These are phyloP conservation scores for Orchesella cincta DNA, from an alignment of 1,140 invertebrate genomes.

Conservation along the genomic window DNA sequence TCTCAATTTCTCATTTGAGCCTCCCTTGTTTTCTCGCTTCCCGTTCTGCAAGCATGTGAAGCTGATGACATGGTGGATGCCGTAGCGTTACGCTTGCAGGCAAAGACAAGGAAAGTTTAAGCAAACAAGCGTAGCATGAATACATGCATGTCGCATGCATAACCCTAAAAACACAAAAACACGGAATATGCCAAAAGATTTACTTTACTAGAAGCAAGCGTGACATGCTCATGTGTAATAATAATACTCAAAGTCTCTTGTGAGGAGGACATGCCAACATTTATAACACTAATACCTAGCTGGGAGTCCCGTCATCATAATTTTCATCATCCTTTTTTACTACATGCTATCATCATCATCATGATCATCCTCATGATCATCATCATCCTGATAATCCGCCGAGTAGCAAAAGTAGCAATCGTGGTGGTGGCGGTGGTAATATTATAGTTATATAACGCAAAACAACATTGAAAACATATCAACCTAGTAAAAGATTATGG, in stretches of 20 bases:
- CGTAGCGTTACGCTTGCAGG: conserved; percentile 2
- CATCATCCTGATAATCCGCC: background rate
- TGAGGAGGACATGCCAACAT: background rate
- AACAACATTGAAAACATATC: conserved; percentile 2
- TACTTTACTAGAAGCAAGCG: conserved; percentile 8
- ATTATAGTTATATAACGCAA: background rate
- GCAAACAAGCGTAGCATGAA: conserved; percentile 26
- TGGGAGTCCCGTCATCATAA: background rate
- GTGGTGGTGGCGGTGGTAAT: background rate
- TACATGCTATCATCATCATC: conserved; percentile 6
- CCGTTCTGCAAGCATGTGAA: background rate
- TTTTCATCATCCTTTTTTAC: conserved; percentile 17
- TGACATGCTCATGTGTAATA: conserved; percentile 15
- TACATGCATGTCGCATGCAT: conserved; percentile 12
- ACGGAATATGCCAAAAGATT: conserved; percentile 23
- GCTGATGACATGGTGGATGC: conserved; percentile 21
- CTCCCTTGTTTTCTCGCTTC: background rate
- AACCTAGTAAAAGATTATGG: background rate
- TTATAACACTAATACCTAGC: conserved; percentile 5
- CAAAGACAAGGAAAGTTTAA: background rate
- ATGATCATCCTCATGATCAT: background rate
- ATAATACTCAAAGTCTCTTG: background rate
- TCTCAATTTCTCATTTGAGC: conserved; percentile 25
- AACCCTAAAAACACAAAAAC: conserved; percentile 15
- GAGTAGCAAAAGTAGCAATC: background rate